Percentiles rank a stretch among this genome's conserved stretches.
Evolutionary conservation across 2,113 vertebrate species (phyloP).

Genomic region (Cromileptes altivelis): DNA sequence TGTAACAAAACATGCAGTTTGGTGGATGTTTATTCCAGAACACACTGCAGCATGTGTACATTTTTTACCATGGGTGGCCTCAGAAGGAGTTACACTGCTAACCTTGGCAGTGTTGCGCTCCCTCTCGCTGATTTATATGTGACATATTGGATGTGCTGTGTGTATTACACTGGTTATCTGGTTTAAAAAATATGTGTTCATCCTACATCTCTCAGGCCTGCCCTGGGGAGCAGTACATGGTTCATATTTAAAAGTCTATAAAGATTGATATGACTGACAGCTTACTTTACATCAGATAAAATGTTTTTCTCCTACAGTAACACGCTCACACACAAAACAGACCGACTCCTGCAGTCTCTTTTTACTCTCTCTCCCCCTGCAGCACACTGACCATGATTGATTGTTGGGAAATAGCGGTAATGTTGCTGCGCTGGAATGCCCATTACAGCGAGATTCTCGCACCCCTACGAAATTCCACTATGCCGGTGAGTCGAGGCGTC

Average conservation of each 20-base stretch:
- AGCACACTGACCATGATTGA: constrained; percentile 76
- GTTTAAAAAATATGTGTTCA: constrained; percentile 18
- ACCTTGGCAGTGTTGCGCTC: constrained; percentile 18
- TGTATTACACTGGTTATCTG: constrained; percentile 28
- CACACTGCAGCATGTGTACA: not conserved
- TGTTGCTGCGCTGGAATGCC: constrained; percentile 82
- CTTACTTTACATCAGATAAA: not conserved
- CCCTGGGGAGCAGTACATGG: not conserved
- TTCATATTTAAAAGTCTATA: constrained; percentile 5
- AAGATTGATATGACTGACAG: not conserved
- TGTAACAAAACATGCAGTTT: not conserved
- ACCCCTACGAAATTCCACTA: constrained; percentile 84
- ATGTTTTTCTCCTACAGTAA: constrained; percentile 1
- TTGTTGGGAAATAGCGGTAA: constrained; percentile 81
- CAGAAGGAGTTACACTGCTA: constrained; percentile 27
- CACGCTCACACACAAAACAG: constrained; percentile 5
- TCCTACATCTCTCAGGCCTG: not conserved
- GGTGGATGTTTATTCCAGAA: not conserved
- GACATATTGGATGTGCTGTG: constrained; percentile 15
- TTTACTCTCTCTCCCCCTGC: constrained; percentile 46
- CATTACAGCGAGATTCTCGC: constrained; percentile 83
- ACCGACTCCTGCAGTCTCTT: constrained; percentile 20
- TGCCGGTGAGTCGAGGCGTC: constrained; percentile 78
- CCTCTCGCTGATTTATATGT: constrained; percentile 1
- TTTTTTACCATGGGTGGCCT: not conserved